Evolutionary conservation across 2,797 vertebrate genomes (phyloP).

Genomic region (Tiaroga cobitis): DNA sequence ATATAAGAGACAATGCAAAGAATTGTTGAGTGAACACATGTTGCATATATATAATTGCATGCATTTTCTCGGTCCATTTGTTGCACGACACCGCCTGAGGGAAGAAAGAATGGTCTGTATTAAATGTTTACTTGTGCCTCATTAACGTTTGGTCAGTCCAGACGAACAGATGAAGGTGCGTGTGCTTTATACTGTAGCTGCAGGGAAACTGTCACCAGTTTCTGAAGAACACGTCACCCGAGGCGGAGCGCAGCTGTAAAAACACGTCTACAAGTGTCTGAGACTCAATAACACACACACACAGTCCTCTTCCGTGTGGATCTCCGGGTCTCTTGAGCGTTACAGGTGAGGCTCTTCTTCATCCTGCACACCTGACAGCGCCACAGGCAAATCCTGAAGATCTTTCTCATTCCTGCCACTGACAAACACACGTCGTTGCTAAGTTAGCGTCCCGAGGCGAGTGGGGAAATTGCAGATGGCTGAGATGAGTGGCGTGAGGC

Average conservation of each 20-base stretch:
- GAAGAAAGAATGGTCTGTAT: constrained; percentile 15
- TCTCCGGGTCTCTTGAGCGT: constrained; percentile 20
- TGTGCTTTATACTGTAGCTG: background rate
- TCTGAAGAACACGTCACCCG: constrained; percentile 3
- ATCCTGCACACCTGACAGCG: background rate
- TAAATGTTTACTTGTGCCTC: constrained; percentile 34
- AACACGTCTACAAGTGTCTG: constrained; percentile 28
- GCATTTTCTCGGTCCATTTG: background rate
- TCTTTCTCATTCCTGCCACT: background rate
- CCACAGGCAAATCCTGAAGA: constrained; percentile 19
- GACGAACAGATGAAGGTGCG: background rate
- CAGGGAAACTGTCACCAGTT: constrained; percentile 25
- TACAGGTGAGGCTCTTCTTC: constrained; percentile 34
- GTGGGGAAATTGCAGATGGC: constrained; percentile 37
- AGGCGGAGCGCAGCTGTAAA: constrained; percentile 33
- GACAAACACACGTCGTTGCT: background rate
- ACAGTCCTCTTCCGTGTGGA: background rate
- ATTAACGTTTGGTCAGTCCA: constrained; percentile 7
- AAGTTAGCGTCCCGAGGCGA: constrained; percentile 39
- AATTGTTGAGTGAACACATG: no score
- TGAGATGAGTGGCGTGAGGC: constrained; percentile 33
- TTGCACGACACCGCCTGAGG: background rate
- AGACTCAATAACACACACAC: background rate
- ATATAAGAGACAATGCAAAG: no score
- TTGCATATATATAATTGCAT: background rate